These are phyloP conservation scores for Arothron firmamentum DNA, from an alignment of 2,113 vertebrate species.

Conservation along the genomic window DNA sequence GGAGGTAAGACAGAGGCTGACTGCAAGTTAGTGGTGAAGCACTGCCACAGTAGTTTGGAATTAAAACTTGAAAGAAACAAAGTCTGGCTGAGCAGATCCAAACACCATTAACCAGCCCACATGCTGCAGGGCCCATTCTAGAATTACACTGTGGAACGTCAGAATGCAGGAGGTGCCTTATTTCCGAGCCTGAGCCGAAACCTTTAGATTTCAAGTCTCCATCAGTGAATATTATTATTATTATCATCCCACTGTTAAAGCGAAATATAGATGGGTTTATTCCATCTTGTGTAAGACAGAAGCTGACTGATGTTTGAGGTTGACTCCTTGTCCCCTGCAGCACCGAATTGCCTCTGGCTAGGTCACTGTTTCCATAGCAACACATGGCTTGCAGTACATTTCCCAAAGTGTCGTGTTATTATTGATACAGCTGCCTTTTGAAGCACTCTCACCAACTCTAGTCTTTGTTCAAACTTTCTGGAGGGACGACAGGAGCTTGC, in stretches of 20 bases:
- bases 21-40: slow-evolving; percentile 2
- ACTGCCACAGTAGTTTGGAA: slow-evolving; percentile 1
- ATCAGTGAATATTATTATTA: neutral
- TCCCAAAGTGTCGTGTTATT: slow-evolving; percentile 29
- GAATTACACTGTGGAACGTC: slow-evolving; percentile 9
- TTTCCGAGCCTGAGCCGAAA: slow-evolving; percentile 18
- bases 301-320: slow-evolving; percentile 40
- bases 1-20: too few relatives aligned
- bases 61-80: slow-evolving; percentile 7
- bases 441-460: slow-evolving; percentile 1
- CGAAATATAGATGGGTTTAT: slow-evolving; percentile 18
- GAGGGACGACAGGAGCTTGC: neutral
- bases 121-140: neutral
- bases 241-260: slow-evolving; percentile 17
- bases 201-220: slow-evolving; percentile 13
- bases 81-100: neutral
- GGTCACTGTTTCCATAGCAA: slow-evolving; percentile 62
- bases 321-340: slow-evolving; percentile 45
- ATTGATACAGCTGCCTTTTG: slow-evolving; percentile 18
- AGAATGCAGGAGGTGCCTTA: slow-evolving; percentile 1
- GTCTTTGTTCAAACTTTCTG: neutral
- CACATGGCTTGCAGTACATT: slow-evolving; percentile 29
- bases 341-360: slow-evolving; percentile 41
- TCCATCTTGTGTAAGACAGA: slow-evolving; percentile 28
- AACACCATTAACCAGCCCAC: neutral